Evolutionary conservation across 2,797 vertebrate genomes (phyloP).

Genomic region (Furcifer pardalis): DNA sequence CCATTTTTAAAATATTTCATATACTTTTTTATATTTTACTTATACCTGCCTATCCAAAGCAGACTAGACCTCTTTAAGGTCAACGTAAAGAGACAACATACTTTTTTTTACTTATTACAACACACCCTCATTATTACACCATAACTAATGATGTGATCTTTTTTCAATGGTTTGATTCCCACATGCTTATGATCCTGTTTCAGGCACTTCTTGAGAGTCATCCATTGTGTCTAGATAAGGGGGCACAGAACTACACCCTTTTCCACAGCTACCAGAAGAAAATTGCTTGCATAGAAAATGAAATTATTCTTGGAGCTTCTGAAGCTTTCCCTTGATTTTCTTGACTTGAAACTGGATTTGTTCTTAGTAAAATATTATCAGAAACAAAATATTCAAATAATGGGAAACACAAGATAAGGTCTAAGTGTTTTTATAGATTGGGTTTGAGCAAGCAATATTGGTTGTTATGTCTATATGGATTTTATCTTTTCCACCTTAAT

Average conservation of each 20-base stretch:
- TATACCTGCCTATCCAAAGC: no score
- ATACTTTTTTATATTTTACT: no score
- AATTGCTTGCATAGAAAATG: not conserved
- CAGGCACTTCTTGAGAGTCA: no score
- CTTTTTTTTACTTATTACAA: no score
- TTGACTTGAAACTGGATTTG: slow-evolving; percentile 15
- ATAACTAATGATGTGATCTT: no score
- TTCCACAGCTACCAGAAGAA: not conserved
- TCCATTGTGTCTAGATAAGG: not conserved
- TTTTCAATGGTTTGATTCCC: no score
- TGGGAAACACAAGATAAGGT: slow-evolving; percentile 47
- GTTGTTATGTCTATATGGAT: slow-evolving; percentile 42
- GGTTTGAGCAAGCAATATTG: slow-evolving; percentile 46
- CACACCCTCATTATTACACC: no score
- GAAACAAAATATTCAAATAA: slow-evolving; percentile 46
- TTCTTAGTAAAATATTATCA: slow-evolving; percentile 43
- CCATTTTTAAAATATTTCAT: no score
- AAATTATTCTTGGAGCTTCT: not conserved
- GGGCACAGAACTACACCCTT: no score
- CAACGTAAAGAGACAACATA: no score
- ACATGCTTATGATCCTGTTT: no score
- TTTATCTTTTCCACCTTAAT: slow-evolving; percentile 46
- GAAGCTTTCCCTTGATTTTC: not conserved
- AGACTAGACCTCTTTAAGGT: no score
- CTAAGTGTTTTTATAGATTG: slow-evolving; percentile 49